A percentile compares a stretch with the other conserved stretches of the same genome.
phyloP scores from a whole-genome alignment of 2,113 vertebrate species.

The Vireo altiloquus region DNA sequence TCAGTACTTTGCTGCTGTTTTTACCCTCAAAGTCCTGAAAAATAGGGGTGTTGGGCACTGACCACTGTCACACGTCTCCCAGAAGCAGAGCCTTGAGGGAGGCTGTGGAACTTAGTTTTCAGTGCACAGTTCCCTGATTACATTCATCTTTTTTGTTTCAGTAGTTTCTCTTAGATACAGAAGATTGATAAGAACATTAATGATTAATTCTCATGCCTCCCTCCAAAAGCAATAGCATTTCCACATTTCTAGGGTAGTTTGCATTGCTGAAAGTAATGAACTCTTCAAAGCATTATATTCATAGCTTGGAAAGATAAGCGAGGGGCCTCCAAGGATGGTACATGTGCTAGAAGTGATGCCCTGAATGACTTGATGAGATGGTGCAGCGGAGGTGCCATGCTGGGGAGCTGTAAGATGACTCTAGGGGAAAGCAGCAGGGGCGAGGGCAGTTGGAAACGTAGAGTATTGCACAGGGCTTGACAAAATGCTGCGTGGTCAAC shows the following conservation, averaged over 20 bases:
- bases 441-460: neutral
- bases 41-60: neutral
- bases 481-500: conserved; percentile 89
- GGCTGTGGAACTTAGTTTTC: neutral
- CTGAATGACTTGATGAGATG: conserved; percentile 39
- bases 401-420: conserved; percentile 22
- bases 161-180: neutral
- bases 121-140: neutral
- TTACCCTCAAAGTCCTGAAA: neutral
- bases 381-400: conserved; percentile 24
- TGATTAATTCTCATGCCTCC: neutral
- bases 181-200: neutral
- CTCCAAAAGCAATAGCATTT: conserved; percentile 26
- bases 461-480: conserved; percentile 96
- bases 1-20: neutral
- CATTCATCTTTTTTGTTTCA: neutral
- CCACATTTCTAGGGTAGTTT: conserved; percentile 37
- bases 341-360: conserved; percentile 24
- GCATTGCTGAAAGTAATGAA: conserved; percentile 33
- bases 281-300: conserved; percentile 52
- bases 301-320: conserved; percentile 48
- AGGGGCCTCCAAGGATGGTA: neutral
- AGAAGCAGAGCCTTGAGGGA: neutral
- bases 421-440: neutral
- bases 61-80: neutral